phyloP scores from a whole-genome alignment of 2,797 vertebrate genomes.

The Cirrhinus molitorella region DNA sequence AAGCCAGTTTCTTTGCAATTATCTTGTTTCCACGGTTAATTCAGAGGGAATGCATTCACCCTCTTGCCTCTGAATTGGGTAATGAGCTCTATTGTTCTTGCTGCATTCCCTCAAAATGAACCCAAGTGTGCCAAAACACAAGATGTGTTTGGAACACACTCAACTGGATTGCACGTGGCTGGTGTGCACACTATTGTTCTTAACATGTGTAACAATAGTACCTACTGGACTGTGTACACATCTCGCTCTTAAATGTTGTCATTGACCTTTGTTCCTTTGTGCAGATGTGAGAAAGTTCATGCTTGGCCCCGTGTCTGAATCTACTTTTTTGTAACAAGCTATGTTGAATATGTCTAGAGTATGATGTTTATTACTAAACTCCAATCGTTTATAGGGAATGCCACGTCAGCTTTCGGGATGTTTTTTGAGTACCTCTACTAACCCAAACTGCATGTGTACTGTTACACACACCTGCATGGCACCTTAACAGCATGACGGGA shows the following conservation, averaged over 20 bases:
- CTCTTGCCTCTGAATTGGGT: conserved; percentile 44
- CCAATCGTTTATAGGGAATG: conserved; percentile 61
- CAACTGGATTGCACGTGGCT: conserved; percentile 51
- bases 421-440: conserved; percentile 60
- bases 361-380: conserved; percentile 63
- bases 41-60: conserved; percentile 46
- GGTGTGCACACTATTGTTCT: conserved; percentile 53
- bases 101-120: conserved; percentile 59
- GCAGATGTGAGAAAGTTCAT: conserved; percentile 54
- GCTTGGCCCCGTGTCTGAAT: conserved; percentile 52
- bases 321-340: conserved; percentile 44
- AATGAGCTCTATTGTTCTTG: conserved; percentile 44
- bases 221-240: conserved; percentile 56
- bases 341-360: conserved; percentile 60
- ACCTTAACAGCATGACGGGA: conserved; percentile 54
- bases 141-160: conserved; percentile 51
- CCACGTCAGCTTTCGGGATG: conserved; percentile 57
- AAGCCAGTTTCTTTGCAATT: conserved; percentile 58
- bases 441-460: conserved; percentile 67
- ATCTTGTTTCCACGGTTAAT: conserved; percentile 55
- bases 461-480: conserved; percentile 66
- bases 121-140: conserved; percentile 46
- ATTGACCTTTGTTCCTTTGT: conserved; percentile 58
- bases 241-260: conserved; percentile 61
- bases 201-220: conserved; percentile 57